A percentile compares a stretch with the other conserved stretches of the same genome.
These are phyloP conservation scores for Gopherus flavomarginatus DNA, from an alignment of 2,113 vertebrate genomes.

Conservation along the genomic window DNA sequence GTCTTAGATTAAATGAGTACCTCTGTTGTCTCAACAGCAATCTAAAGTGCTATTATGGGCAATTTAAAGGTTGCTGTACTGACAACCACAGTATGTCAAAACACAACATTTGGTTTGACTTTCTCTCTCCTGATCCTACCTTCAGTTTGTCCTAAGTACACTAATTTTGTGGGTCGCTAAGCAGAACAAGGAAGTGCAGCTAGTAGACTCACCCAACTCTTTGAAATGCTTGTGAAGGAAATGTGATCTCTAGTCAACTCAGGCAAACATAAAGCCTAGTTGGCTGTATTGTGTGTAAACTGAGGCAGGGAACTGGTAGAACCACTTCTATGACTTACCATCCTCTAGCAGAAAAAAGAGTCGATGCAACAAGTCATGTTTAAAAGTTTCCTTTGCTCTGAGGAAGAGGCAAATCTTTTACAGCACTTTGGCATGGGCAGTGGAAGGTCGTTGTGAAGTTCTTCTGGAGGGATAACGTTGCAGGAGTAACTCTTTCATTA, in stretches of 20 bases:
- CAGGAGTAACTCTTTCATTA: not conserved
- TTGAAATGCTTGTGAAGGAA: not conserved
- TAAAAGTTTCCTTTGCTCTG: not conserved
- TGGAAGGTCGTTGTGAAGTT: not conserved
- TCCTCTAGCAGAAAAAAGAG: not conserved
- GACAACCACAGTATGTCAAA: not conserved
- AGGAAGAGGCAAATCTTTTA: slow-evolving; percentile 4
- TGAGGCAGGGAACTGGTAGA: not conserved
- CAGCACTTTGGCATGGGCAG: not conserved
- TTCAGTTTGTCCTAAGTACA: slow-evolving; percentile 11
- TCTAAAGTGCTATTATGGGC: slow-evolving; percentile 30
- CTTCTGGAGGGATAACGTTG: not conserved
- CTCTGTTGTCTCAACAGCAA: slow-evolving; percentile 43
- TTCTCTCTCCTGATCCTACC: not conserved
- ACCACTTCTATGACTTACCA: not conserved
- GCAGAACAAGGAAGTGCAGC: not conserved
- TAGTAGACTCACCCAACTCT: not conserved
- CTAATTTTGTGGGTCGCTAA: not conserved
- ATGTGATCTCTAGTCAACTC: not conserved
- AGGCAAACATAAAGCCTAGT: not conserved
- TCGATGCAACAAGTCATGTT: not conserved
- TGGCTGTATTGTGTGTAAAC: not conserved
- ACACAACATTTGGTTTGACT: not conserved
- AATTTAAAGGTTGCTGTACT: slow-evolving; percentile 29
- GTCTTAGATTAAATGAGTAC: slow-evolving; percentile 46